Evolutionary conservation across 2,797 vertebrate species (phyloP), one percentile per base, ranked within the genome.

Genomic region (Dromococcyx pavoninus): DNA sequence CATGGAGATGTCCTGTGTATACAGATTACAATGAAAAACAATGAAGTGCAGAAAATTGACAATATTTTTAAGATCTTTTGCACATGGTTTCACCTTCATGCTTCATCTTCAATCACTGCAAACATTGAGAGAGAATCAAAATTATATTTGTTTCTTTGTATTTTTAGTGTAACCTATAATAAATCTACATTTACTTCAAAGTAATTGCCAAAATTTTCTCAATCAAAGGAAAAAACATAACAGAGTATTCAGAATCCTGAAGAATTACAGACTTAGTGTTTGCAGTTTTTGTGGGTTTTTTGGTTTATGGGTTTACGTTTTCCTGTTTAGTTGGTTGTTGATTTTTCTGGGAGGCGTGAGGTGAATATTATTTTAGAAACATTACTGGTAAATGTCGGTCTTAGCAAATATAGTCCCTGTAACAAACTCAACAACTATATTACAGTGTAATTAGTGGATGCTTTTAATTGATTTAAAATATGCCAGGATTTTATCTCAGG

Each of bases 11-110:
- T 43, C 11, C 46, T 65, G 17, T 3, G 17, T 32, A 32, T 5
- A 27, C 13, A 0, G 0, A 39, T 23, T 53, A 3, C 7, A 43
- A 0, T 66, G 30, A 75, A 74, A 83, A 56, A 58, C 0, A 4
- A 23, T 32, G 17, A 92, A 60, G 11, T 11, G 3, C 7, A 67
- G 10, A 24, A 90, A 39, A 5, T 5, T 53, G 28, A 54, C 3
- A 61, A 19, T 4, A 46, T 4, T 76, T 82, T 73, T 58, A 53
- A 65, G 17, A 43, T 21, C 13, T 71, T 88, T 48, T 48, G 11
- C 11, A 48, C 6, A 37, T 43, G 39, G 2, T 39, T 86, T 86
- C 22, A 25, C 51, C 12, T 69, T 85, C 21, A 7, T 30, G 22
- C 4, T 79, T 84, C 18, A 37, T 57, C 32, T 86, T 77, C 21